Evolutionary conservation across 30 jellyfish, hydroid and myxozoan species (phyloP).

Genomic region (Chironex yamaguchii): DNA sequence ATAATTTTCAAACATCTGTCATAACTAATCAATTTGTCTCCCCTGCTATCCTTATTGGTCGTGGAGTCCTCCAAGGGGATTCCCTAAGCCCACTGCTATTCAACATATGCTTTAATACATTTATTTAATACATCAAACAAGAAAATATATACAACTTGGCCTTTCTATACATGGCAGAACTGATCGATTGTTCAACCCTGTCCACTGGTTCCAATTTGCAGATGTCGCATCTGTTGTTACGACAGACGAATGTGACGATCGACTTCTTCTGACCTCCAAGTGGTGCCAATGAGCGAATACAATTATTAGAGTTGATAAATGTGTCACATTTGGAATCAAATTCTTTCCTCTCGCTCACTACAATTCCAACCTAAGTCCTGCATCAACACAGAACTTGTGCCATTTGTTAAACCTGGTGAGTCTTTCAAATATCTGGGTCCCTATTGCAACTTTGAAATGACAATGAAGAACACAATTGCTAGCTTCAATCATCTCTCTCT

Average conservation of each 20-base stretch:
- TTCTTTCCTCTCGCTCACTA: conserved; percentile 3
- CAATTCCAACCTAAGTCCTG: conserved; percentile 15
- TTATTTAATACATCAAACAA: conserved; percentile 2
- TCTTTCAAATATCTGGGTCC: not conserved
- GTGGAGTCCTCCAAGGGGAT: conserved; percentile 1
- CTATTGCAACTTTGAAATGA: conserved; percentile 5
- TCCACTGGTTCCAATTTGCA: conserved; percentile 14
- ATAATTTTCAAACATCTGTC: not conserved
- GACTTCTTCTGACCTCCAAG: not conserved
- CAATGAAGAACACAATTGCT: too few relatives aligned
- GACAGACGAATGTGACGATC: not conserved
- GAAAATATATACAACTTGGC: conserved; percentile 15
- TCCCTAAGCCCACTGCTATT: not conserved
- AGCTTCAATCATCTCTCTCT: too few relatives aligned
- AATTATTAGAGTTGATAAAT: not conserved
- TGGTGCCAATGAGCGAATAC: not conserved
- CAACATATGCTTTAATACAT: not conserved
- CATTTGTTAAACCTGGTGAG: conserved; percentile 6
- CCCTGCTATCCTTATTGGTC: not conserved
- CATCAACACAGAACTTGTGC: conserved; percentile 20
- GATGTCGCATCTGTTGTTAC: conserved; percentile 18
- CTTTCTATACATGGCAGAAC: not conserved
- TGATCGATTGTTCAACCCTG: not conserved
- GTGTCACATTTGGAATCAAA: not conserved
- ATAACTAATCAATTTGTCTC: not conserved